phyloP scores from a whole-genome alignment of 2,113 vertebrate species.

The Hyaena hyaena region DNA sequence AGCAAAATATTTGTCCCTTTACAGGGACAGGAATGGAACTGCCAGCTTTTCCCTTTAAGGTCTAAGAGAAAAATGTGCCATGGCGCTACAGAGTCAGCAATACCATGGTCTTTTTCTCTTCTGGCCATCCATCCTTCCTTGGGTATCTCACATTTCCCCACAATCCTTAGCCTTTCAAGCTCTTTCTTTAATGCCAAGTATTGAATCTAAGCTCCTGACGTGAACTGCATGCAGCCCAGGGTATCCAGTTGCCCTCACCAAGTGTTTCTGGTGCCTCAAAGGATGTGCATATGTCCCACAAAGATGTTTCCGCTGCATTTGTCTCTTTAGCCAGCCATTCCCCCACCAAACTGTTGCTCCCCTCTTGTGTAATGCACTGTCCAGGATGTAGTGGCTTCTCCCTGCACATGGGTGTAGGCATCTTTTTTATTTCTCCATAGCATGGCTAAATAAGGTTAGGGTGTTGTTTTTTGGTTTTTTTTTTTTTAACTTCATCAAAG shows the following conservation, averaged over 20 bases:
- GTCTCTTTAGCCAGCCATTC: background rate
- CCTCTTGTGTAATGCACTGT: background rate
- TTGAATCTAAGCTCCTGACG: background rate
- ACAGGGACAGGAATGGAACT: background rate
- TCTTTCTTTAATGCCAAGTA: background rate
- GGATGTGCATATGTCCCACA: background rate
- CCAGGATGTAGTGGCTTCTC: background rate
- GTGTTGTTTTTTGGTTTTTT: background rate
- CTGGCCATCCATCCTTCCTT: background rate
- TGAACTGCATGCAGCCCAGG: background rate
- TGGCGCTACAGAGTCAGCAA: background rate
- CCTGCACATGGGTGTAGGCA: background rate
- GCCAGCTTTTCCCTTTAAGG: background rate
- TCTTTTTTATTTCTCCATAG: background rate
- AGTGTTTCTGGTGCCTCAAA: background rate
- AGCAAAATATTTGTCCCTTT: background rate
- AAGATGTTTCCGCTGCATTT: background rate
- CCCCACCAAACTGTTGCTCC: background rate
- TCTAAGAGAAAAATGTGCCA: background rate
- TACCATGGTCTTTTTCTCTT: background rate
- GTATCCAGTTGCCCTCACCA: background rate
- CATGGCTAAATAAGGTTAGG: background rate
- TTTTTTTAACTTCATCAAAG: background rate
- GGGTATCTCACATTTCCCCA: background rate
- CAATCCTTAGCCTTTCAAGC: background rate